phyloP scores from a whole-genome alignment of 1,140 invertebrate genomes.

The Episyrphus balteatus region DNA sequence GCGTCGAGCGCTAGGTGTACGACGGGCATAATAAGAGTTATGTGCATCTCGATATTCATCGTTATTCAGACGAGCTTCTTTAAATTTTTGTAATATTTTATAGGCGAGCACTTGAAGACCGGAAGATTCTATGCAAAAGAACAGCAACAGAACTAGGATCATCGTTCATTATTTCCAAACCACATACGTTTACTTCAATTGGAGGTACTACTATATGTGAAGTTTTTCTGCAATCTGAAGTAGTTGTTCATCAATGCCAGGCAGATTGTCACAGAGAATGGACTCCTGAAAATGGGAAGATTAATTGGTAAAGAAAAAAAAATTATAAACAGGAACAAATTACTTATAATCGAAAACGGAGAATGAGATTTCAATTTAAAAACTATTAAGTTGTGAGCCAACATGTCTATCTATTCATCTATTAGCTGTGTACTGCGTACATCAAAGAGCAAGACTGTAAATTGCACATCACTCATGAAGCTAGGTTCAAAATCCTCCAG shows the following conservation, averaged over 20 bases:
- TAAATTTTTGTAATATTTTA: conserved; percentile 48
- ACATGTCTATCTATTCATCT: too few species aligned
- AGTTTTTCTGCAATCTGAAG: conserved; percentile 17
- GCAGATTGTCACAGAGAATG: conserved; percentile 19
- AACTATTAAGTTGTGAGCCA: too few species aligned
- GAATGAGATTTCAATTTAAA: too few species aligned
- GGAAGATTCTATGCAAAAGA: conserved; percentile 48
- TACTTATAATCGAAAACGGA: too few species aligned
- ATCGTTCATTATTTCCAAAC: conserved; percentile 77
- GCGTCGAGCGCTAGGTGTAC: too few species aligned
- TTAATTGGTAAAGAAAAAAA: too few species aligned
- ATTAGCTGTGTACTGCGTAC: too few species aligned
- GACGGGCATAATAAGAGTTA: conserved; percentile 69
- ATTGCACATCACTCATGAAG: too few species aligned
- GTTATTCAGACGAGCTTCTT: conserved; percentile 35
- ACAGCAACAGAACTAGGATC: conserved; percentile 60
- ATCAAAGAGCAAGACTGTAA: too few species aligned
- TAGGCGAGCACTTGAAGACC: conserved; percentile 27
- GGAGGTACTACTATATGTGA: conserved; percentile 16
- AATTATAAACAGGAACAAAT: too few species aligned
- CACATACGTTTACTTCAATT: conserved; percentile 40
- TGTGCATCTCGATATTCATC: conserved; percentile 40
- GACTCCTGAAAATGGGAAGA: too few species aligned
- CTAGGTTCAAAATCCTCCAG: too few species aligned
- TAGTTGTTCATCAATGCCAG: conserved; percentile 21